Evolutionary conservation across 2,113 vertebrate genomes (phyloP), one percentile per base, ranked within the genome.

Genomic region (Notothenia rossii): DNA sequence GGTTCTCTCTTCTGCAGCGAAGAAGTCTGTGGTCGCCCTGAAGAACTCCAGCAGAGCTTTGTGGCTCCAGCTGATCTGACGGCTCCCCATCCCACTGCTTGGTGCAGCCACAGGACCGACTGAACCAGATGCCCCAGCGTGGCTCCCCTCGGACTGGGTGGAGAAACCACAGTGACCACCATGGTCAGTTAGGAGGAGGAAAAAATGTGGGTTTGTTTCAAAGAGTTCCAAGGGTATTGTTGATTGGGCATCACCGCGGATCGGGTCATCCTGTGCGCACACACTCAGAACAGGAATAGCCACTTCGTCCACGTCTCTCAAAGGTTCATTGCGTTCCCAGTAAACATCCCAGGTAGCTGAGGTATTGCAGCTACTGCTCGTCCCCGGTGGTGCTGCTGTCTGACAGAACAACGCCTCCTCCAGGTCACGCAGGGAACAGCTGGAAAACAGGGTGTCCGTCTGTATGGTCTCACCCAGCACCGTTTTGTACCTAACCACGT

Each of bases 201-300:
- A 96, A 88, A 96, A 96, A 85, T 96, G 95, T 15, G 96, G 96
- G 88, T 96, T 96, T 75, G 90, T 94, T 83, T 96, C 95, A 68
- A 96, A 96, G 55, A 96, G 95, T 82, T 96, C 96, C 49, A 96
- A 58, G 7, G 96, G 96, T 1, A 96, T 18, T 0, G 94, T 94
- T 62, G 87, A 81, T 4, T 84, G 82, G 25, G 93, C 69, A 5
- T 93, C 92, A 5, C 96, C 96, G 1, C 96, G 93, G 46, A 95
- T 69, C 0, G 95, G 95, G 89, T 96, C 96, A 7, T 96, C 95
- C 46, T 72, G 91, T 61, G 95, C 94, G 33, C 95, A 96, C 48
- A 96, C 75, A 1, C 91, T 95, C 78, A 96, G 87, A 50, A 96
- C 95, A 0, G 96, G 96, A 53, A 95, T 93, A 4, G 95, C 96